Base-by-base conservation (phyloP, 2,888 invertebrate genomes). In the Drosophila formosana region DNA sequence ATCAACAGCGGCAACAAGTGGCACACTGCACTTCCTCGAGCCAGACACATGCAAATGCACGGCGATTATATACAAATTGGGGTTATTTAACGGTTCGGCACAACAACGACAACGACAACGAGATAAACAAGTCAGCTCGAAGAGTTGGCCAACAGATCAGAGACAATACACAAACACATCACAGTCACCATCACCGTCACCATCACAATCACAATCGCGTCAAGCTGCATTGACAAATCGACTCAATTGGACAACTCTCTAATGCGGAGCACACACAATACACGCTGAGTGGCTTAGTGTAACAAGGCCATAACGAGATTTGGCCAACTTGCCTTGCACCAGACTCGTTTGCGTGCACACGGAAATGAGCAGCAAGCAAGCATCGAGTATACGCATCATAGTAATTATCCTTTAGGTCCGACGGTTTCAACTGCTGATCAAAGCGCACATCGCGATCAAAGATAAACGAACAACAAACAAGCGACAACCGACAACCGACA, bases 401-500 rank as follows among this genome's bases (percentile, higher is more conserved):
- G 52, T 56, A 23, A 13, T 18, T 57, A 52, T 46, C 45, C 28
- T 61, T 53, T 37, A 2, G 18, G 28, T n/a, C 37, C 23, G 7
- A 23, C 39, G 3, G 25, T 37, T 53, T 41, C 41, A 53, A 41
- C 41, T 41, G 53, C 28, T 41, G 18, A 41, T 28, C 50, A n/a
- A 51, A 51, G 50, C 50, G 37, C 62, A 62, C 63, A 63, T 63
- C 47, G 56, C 63, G 63, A 50, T 34, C 50, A 50, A 50, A 28
- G 30, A 32, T 23, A 3, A 50, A 30, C 49, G 26, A 28, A 4
- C 55, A 25, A 26, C 26, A 34, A 53, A 3, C 26, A 7, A 76
- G 87, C 32, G 11, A 76, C 89, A 89, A 88, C 85, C 32, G 11
- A 76, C 89, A 89, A 88, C 85, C 88, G 85, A 80, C 90, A 74